Evolutionary conservation across 2,113 vertebrate species (phyloP).

Genomic region (Ceratotherium simum): DNA sequence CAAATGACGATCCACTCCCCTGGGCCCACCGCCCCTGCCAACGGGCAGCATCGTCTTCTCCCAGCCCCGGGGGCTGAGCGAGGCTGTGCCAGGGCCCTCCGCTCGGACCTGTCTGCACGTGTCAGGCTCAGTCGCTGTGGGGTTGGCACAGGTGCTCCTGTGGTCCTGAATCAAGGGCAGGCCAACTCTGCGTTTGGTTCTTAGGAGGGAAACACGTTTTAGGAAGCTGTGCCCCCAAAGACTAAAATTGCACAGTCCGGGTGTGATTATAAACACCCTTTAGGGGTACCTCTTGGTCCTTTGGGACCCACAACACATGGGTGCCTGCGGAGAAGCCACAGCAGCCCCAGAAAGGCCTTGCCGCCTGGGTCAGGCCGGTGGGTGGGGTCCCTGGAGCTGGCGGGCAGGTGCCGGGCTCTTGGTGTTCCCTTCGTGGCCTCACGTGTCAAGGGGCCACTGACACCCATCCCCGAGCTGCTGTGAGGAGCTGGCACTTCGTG

Average conservation of each 20-base stretch:
- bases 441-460: not conserved
- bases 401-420: not conserved
- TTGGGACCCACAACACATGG: not conserved
- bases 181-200: not conserved
- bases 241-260: not conserved
- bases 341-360: not conserved
- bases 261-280: not conserved
- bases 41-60: no score
- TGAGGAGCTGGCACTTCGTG: not conserved
- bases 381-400: not conserved
- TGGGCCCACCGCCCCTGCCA: no score
- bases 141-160: not conserved
- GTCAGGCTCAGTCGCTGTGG: not conserved
- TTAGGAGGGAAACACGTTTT: not conserved
- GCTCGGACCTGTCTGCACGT: not conserved
- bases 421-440: not conserved
- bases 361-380: not conserved
- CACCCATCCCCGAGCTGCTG: not conserved
- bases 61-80: not conserved
- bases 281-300: not conserved
- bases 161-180: no score
- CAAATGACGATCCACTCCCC: not conserved
- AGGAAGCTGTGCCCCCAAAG: not conserved
- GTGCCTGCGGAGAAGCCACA: not conserved
- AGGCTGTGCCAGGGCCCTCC: not conserved